Evolutionary conservation across 2,113 vertebrate species (phyloP).

Genomic region (rat (Rattus norvegicus)): DNA sequence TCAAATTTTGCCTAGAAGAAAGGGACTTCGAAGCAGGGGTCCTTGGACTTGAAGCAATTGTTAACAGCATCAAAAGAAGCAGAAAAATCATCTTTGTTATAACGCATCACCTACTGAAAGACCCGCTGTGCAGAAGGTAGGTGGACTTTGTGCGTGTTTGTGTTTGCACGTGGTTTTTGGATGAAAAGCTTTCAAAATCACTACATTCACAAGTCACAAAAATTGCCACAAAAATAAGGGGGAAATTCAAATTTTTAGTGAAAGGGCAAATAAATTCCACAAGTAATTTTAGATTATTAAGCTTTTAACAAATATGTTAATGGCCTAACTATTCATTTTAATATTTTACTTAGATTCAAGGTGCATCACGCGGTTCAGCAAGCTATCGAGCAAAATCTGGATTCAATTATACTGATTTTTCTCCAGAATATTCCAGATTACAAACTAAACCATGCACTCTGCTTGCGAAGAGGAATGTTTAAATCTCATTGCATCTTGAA

Average conservation of each 20-base stretch:
- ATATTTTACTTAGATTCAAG: constrained; percentile 89
- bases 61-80: constrained; percentile 91
- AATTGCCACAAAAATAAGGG: constrained; percentile 29
- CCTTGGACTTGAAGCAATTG: constrained; percentile 89
- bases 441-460: constrained; percentile 90
- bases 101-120: constrained; percentile 92
- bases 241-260: not conserved
- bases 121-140: constrained; percentile 94
- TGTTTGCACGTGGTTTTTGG: not conserved
- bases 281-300: constrained; percentile 16
- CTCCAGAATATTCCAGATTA: constrained; percentile 95
- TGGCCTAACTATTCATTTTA: not conserved
- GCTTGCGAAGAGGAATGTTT: constrained; percentile 95
- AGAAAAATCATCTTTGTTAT: constrained; percentile 95
- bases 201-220: not conserved
- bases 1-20: constrained; percentile 93
- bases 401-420: constrained; percentile 95
- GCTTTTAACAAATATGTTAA: not conserved
- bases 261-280: not conserved
- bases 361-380: constrained; percentile 94
- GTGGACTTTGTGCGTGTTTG: constrained; percentile 60
- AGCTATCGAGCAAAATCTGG: constrained; percentile 94
- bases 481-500: constrained; percentile 91
- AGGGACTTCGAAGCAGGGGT: constrained; percentile 91
- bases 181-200: constrained; percentile 28